These are phyloP conservation scores for Adrianichthys oophorus DNA, from an alignment of 2,797 vertebrate species.

Conservation along the genomic window DNA sequence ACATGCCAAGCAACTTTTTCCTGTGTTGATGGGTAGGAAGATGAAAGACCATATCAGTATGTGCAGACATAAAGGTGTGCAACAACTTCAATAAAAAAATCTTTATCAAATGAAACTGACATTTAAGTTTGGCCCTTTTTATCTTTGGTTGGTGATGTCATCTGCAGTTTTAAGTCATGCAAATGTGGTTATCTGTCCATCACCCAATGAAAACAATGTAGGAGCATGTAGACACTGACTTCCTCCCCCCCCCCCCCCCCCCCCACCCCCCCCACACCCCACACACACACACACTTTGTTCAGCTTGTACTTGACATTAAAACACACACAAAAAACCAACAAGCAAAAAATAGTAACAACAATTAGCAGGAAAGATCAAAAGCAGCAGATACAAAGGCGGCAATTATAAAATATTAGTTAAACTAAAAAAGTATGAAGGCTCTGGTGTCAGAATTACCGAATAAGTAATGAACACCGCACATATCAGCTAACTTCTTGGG, in stretches of 20 bases:
- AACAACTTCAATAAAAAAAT: not conserved
- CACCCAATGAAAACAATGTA: constrained; percentile 47
- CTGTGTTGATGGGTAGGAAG: constrained; percentile 44
- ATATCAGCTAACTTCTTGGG: constrained; percentile 72
- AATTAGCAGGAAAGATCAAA: not conserved
- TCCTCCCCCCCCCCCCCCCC: constrained; percentile 67
- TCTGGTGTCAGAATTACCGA: constrained; percentile 60
- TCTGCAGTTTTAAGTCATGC: constrained; percentile 1
- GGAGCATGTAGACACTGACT: constrained; percentile 61
- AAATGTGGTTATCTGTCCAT: constrained; percentile 17
- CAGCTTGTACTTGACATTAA: constrained; percentile 27
- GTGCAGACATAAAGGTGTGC: constrained; percentile 8
- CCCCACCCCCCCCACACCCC: no score
- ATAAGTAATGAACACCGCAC: constrained; percentile 61
- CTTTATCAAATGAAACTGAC: not conserved
- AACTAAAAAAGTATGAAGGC: constrained; percentile 25
- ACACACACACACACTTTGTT: no score
- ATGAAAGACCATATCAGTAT: constrained; percentile 11
- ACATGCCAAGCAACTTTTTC: constrained; percentile 51
- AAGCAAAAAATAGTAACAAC: not conserved
- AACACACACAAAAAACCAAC: constrained; percentile 18
- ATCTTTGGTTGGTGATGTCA: not conserved
- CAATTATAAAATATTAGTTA: constrained; percentile 7
- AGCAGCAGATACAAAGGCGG: not conserved
- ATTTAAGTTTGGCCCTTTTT: constrained; percentile 1